Conservation (phyloP, 2,797 vertebrate genomes). For the Labroides dimidiatus region DNA sequence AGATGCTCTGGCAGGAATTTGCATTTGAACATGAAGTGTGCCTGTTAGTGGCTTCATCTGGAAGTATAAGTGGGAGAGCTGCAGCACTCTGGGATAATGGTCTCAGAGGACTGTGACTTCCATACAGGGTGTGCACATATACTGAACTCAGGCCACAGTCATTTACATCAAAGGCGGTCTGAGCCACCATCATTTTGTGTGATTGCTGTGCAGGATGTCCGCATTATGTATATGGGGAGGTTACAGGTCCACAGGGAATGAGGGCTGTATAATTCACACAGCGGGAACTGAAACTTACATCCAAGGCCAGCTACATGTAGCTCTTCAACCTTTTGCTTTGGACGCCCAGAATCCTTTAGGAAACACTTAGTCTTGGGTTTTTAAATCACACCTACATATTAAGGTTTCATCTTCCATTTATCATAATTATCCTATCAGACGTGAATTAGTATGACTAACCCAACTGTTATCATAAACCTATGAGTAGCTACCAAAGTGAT, state of each 20-base stretch:
- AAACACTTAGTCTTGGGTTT: not conserved
- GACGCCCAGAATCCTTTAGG: not conserved
- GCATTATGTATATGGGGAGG: conserved; percentile 40
- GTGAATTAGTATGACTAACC: too few species aligned
- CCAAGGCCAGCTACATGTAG: not conserved
- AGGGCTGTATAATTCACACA: conserved; percentile 38
- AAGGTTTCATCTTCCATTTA: too few species aligned
- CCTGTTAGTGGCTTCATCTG: conserved; percentile 40
- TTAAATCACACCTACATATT: too few species aligned
- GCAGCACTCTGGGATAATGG: conserved; percentile 42
- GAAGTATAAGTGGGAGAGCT: conserved; percentile 30
- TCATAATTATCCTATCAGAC: too few species aligned
- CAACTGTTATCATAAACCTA: too few species aligned
- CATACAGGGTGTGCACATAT: conserved; percentile 1
- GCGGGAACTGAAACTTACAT: conserved; percentile 13
- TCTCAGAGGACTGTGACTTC: conserved; percentile 39
- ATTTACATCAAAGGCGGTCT: conserved; percentile 62
- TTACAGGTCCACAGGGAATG: conserved; percentile 27
- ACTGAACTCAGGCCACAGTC: conserved; percentile 36
- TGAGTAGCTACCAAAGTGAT: too few species aligned
- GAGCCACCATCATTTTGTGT: conserved; percentile 46
- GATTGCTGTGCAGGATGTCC: conserved; percentile 27
- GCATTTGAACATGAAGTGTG: conserved; percentile 64
- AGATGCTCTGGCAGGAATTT: conserved; percentile 48
- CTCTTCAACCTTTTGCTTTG: not conserved